Percentiles rank a stretch among this genome's conserved stretches.
Conservation (phyloP, 2,113 vertebrate species). For the Turdus rufiventris region DNA sequence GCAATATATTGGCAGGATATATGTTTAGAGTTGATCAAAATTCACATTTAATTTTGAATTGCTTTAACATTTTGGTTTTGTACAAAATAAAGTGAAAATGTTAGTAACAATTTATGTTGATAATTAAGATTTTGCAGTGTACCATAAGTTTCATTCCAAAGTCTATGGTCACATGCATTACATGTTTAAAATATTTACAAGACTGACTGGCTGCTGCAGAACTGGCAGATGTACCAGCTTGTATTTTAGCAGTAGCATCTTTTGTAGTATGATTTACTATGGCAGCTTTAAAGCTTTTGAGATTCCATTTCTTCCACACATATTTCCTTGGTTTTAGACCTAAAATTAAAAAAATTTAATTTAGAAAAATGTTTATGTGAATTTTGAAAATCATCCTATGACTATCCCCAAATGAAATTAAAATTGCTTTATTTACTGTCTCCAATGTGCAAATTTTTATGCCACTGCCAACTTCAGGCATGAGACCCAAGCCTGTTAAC, state of each 20-base stretch:
- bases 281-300: neutral
- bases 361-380: neutral
- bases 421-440: neutral
- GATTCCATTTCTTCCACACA: slow-evolving; percentile 46
- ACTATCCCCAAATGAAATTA: neutral
- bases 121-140: neutral
- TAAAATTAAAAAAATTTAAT: neutral
- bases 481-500: neutral
- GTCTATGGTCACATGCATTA: neutral
- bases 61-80: neutral
- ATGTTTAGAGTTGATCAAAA: neutral
- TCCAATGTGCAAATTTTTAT: neutral
- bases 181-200: neutral
- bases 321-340: slow-evolving; percentile 34
- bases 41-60: neutral
- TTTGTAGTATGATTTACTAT: neutral
- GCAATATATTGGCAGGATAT: neutral
- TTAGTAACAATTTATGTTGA: neutral
- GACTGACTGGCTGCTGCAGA: neutral
- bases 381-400: neutral
- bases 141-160: neutral
- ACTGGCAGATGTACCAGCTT: neutral
- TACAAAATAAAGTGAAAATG: neutral
- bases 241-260: neutral
- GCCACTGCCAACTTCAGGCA: neutral